These are phyloP conservation scores for Ailuropoda melanoleuca DNA, from an alignment of 2,113 vertebrate species.

Conservation along the genomic window DNA sequence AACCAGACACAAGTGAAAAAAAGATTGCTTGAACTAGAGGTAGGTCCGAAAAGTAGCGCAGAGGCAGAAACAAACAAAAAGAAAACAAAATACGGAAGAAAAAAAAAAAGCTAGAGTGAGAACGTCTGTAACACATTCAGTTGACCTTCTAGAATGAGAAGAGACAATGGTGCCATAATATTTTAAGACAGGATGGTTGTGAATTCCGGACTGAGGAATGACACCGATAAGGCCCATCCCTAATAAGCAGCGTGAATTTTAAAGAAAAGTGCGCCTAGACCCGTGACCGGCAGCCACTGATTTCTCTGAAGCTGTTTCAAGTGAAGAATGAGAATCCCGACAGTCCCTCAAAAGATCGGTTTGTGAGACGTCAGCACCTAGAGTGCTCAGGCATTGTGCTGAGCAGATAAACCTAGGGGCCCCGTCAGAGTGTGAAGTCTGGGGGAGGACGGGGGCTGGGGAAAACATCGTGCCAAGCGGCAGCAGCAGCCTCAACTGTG, in stretches of 20 bases:
- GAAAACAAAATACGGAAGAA: background rate
- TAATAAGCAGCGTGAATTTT: background rate
- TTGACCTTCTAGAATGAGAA: background rate
- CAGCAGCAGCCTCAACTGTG: background rate
- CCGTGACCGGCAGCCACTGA: background rate
- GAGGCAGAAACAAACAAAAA: background rate
- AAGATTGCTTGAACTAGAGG: background rate
- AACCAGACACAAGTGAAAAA: background rate
- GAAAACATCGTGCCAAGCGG: too few relatives aligned
- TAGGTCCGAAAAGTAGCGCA: background rate
- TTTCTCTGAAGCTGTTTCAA: background rate
- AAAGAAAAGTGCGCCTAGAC: background rate
- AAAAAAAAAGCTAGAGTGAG: background rate
- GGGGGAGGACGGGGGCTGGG: background rate
- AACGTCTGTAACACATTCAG: background rate
- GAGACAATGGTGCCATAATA: background rate
- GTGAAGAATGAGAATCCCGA: background rate
- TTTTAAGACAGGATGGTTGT: background rate
- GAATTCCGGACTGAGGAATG: background rate
- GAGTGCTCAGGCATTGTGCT: background rate
- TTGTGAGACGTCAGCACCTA: accelerated
- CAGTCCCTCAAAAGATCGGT: background rate
- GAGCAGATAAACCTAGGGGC: background rate
- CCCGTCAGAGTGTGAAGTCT: background rate
- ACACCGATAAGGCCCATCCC: background rate